Evolutionary conservation across 2,113 vertebrate species (phyloP).

Genomic region (Rhabdomys dilectus): DNA sequence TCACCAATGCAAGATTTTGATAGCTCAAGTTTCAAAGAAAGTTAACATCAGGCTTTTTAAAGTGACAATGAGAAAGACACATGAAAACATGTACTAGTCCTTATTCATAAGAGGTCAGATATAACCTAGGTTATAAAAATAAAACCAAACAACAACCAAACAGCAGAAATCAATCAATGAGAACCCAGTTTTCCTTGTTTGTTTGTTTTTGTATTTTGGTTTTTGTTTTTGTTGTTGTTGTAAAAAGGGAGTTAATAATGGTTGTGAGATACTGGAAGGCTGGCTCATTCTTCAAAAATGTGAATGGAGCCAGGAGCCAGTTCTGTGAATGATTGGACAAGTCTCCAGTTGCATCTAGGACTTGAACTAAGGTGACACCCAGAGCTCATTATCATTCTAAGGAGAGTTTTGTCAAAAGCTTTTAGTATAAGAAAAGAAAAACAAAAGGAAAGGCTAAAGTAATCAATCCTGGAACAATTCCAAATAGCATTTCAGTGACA

Average conservation of each 20-base stretch:
- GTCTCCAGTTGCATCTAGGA: neutral
- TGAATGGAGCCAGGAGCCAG: neutral
- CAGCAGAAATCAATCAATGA: neutral
- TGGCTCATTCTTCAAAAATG: neutral
- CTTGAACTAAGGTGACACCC: constrained; percentile 16
- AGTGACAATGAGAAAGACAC: neutral
- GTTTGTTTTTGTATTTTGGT: no score
- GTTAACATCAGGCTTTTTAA: neutral
- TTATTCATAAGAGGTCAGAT: neutral
- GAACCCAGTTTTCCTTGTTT: no score
- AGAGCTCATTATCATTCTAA: neutral
- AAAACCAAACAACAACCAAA: neutral
- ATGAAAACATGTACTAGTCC: neutral
- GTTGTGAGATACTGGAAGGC: neutral
- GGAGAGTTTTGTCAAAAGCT: constrained; percentile 36
- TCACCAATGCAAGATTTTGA: neutral
- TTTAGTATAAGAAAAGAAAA: neutral
- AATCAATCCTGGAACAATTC: constrained; percentile 59
- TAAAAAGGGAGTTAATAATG: neutral
- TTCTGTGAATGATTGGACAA: neutral
- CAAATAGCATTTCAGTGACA: constrained; percentile 59
- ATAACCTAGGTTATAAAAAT: neutral
- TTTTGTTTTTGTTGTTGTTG: no score
- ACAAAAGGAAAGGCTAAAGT: neutral
- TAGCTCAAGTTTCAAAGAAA: neutral